Evolutionary conservation across 37 sponge, comb jelly and placozoan species (phyloP).

Genomic region (Chondrilla cf. caribensis): DNA sequence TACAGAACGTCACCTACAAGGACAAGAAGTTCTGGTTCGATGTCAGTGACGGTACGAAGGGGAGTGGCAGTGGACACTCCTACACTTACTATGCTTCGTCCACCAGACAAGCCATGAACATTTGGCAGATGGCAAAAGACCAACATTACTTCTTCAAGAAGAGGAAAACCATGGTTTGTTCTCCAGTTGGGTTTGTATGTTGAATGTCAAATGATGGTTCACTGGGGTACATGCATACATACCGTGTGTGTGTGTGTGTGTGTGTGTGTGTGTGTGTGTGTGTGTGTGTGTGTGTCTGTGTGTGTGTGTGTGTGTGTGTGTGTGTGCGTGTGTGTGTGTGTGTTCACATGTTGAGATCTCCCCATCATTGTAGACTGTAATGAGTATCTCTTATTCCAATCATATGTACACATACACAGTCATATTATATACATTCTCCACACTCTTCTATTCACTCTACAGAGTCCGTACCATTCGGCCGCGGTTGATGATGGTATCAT

Average conservation of each 20-base stretch:
- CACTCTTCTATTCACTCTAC: no score
- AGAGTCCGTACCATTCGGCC: constrained; percentile 6
- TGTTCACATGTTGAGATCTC: neutral
- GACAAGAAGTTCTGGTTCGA: constrained; percentile 86
- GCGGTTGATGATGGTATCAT: neutral
- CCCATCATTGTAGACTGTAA: neutral
- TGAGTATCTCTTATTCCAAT: neutral
- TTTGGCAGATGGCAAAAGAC: constrained; percentile 77
- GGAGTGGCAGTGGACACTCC: neutral
- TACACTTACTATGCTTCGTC: constrained; percentile 47
- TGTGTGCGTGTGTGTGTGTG: no score
- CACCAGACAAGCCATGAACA: constrained; percentile 49
- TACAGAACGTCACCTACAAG: constrained; percentile 75
- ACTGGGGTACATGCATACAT: no score
- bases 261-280: neutral
- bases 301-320: no score
- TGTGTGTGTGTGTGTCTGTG: no score
- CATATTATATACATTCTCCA: no score
- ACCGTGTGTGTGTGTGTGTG: neutral
- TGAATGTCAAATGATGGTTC: neutral
- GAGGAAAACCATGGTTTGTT: neutral
- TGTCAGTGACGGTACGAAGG: constrained; percentile 10
- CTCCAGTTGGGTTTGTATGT: neutral
- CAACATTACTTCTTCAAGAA: constrained; percentile 67
- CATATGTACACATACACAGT: no score